Base-by-base conservation (phyloP, 2,888 invertebrate species). In the Phaedon cochleariae region DNA sequence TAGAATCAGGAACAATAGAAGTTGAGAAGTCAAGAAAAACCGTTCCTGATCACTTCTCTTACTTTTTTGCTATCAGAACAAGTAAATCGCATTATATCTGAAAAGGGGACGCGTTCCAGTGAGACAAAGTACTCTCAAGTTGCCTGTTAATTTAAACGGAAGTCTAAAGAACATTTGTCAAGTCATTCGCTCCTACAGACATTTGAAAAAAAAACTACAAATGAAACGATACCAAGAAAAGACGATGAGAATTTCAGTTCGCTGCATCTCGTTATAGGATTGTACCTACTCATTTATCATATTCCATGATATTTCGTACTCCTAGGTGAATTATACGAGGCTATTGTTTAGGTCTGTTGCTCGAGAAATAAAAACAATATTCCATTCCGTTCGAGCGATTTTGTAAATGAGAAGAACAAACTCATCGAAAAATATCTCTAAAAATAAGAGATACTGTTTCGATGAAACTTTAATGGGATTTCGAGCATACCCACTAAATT, bases 101-200 rank as follows among this genome's bases (percentile, higher is more conserved):
- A 4, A 59, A 52, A 18, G 9, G 31, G n/a, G n/a, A 52, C 52
- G 52, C 31, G 15, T 21, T 52, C 26, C 31, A 52, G 52, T 31
- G 52, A 52, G 31, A 52, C 52, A 18, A 52, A 52, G 52, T 52
- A 52, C 29, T 29, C 52, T 52, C 52, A 52, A 29, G 52, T 29
- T 22, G 52, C 17, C 29, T 52, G 52, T 52, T 52, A 52, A 52
- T 52, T 52, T 31, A 29, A 18, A 17, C 52, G 26, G 52, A 29
- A 58, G 48, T 52, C 31, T 18, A 18, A 52, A 31, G 52, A 22
- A 52, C 52, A 22, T 52, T 31, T 31, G 52, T 52, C 52, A 31
- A 31, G 22, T 52, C 31, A 52, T 31, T 52, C 52, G 26, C 15
- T 41, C 15, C 15, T 41, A 1, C 41, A 41, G 41, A 15, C 41